Evolutionary conservation across 2,797 vertebrate genomes (phyloP), one percentile per base, ranked within the genome.

Genomic region (Pseudochromis fuscus): DNA sequence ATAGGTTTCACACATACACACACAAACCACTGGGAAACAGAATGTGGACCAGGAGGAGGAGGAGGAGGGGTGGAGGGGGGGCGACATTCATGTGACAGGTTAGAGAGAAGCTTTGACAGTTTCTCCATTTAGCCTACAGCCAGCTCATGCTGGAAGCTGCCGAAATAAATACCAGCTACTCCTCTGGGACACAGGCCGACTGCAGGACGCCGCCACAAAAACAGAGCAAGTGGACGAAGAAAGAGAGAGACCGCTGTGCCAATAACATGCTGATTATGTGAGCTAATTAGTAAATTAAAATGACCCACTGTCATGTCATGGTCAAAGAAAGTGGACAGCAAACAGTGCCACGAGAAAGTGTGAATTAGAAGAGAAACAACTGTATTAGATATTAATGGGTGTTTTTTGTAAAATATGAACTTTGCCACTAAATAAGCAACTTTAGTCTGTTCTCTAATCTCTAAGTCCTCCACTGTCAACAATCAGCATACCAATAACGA

Each of bases 71-170:
- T 4, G 31, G 11, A 8, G 35, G 15, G 25, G 45, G 58, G 37
- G 44, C 31, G 56, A 46, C 35, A 75, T 72, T 87, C 84, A 82
- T 86, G 86, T 92, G 90, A 92, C 88, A 88, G 81, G 90, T 92
- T 91, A 79, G 81, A 91, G 81, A 81, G 86, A 87, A 79, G 84
- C 87, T 88, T 77, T 90, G 90, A 91, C 91, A 88, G 89, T 84
- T 86, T 91, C 87, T 91, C 77, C 84, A 89, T 90, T 92, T 91
- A 91, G 87, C 89, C 85, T 61, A 75, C 76, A 84, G 88, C 61
- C 76, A 75, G 77, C 87, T 77, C 81, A 75, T 52, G 82, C 81
- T 88, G 79, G 85, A 88, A 86, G 75, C 79, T 81, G 84, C 87
- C 40, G 79, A 91, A 91, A 92, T 84, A 92, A 92, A 92, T 89